Evolutionary conservation across 2,113 vertebrate species (phyloP).

Genomic region (Pterocles orientalis): DNA sequence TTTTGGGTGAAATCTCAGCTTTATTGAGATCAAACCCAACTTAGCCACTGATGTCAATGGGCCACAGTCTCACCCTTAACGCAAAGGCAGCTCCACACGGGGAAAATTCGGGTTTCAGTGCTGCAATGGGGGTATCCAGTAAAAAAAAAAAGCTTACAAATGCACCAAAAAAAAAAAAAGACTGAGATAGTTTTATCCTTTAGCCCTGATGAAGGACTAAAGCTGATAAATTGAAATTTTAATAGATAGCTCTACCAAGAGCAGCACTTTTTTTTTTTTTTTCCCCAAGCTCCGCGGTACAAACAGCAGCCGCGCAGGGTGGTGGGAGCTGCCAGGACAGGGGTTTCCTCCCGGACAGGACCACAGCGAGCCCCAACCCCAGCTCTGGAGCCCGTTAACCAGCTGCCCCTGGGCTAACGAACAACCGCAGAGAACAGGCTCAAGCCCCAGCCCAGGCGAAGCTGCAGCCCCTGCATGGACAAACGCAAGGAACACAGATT

Average conservation of each 20-base stretch:
- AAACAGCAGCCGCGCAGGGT: not conserved
- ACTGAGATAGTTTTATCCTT: not conserved
- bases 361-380: not conserved
- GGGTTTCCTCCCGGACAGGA: not conserved
- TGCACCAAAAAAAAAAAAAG: not conserved
- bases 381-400: not conserved
- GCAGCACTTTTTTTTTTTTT: not conserved
- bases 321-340: not conserved
- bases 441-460: not conserved
- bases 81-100: not conserved
- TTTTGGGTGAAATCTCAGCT: not conserved
- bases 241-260: not conserved
- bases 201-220: not conserved
- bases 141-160: not conserved
- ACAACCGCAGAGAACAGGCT: not conserved
- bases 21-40: not conserved
- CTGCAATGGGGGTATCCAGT: not conserved
- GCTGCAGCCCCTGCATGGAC: not conserved
- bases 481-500: not conserved
- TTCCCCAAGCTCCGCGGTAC: not conserved
- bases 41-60: not conserved
- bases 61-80: not conserved
- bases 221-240: not conserved
- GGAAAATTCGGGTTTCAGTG: not conserved
- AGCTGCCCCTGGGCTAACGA: not conserved